Conservation (phyloP, 1,140 invertebrate species). For the Caenorhabditis brenneri region DNA sequence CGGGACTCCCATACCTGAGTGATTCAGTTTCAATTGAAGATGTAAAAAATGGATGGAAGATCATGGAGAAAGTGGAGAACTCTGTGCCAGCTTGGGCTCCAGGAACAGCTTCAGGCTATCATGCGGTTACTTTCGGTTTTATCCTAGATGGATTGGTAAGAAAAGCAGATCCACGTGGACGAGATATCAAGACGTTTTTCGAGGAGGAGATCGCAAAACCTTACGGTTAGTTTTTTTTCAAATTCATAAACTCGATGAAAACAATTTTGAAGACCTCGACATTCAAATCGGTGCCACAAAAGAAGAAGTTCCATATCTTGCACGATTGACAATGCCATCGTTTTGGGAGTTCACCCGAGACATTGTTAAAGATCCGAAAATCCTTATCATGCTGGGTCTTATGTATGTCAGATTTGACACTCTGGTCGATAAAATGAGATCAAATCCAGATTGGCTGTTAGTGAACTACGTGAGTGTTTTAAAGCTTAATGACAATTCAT, state of each 20-base stretch:
- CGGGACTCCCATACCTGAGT: constrained; percentile 63
- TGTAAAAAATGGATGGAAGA: constrained; percentile 48
- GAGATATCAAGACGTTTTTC: constrained; percentile 71
- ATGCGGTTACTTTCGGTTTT: constrained; percentile 71
- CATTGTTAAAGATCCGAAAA: constrained; percentile 50
- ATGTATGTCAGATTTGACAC: constrained; percentile 47
- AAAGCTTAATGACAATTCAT: neutral
- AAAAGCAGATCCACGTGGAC: constrained; percentile 67
- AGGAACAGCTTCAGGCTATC: constrained; percentile 66
- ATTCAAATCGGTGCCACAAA: constrained; percentile 47
- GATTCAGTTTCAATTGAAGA: constrained; percentile 58
- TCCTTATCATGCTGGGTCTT: constrained; percentile 53
- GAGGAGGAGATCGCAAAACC: constrained; percentile 71
- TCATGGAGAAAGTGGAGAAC: constrained; percentile 58
- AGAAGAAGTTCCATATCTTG: constrained; percentile 38
- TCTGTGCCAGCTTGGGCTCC: constrained; percentile 65
- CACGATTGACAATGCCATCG: constrained; percentile 51
- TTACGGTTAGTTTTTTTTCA: constrained; percentile 63
- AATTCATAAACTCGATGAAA: too few species aligned
- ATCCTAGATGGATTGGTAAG: constrained; percentile 71
- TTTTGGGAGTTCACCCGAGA: constrained; percentile 53
- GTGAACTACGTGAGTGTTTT: constrained; percentile 17
- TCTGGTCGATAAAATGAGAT: constrained; percentile 42
- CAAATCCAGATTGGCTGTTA: constrained; percentile 51
- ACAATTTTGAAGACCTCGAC: constrained; percentile 49